Evolutionary conservation across 2,113 vertebrate genomes (phyloP).

Genomic region (Burhinus bistriatus): DNA sequence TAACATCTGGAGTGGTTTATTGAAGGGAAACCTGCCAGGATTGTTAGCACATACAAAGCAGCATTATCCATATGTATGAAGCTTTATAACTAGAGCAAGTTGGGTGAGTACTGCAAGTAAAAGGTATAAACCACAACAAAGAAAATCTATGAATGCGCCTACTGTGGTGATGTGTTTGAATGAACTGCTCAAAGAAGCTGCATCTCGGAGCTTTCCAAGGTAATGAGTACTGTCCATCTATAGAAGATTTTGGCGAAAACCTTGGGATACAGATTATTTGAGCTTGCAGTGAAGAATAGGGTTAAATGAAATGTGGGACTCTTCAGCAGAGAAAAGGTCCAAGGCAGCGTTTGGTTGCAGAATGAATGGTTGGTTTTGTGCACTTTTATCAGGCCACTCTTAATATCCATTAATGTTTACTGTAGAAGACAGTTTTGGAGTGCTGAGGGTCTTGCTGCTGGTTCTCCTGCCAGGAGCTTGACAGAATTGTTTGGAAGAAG

Average conservation of each 20-base stretch:
- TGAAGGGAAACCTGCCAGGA: conserved; percentile 72
- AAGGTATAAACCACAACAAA: conserved; percentile 23
- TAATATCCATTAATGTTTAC: not conserved
- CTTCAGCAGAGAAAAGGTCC: not conserved
- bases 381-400: not conserved
- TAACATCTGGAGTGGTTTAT: conserved; percentile 77
- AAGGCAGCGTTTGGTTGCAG: not conserved
- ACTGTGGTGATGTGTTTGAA: not conserved
- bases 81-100: conserved; percentile 46
- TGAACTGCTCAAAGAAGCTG: not conserved
- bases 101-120: conserved; percentile 6
- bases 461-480: not conserved
- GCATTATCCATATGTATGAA: conserved; percentile 67
- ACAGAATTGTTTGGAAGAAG: not conserved
- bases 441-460: not conserved
- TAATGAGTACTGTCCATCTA: not conserved
- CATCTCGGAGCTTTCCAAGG: not conserved
- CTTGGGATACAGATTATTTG: not conserved
- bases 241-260: not conserved
- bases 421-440: not conserved
- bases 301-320: not conserved
- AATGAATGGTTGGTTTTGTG: not conserved
- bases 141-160: not conserved
- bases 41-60: conserved; percentile 63
- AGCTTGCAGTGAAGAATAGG: not conserved